Percentiles rank a stretch among this genome's conserved stretches.
phyloP scores from a whole-genome alignment of 1,140 invertebrate genomes.

The Zaprionus camerounensis region DNA sequence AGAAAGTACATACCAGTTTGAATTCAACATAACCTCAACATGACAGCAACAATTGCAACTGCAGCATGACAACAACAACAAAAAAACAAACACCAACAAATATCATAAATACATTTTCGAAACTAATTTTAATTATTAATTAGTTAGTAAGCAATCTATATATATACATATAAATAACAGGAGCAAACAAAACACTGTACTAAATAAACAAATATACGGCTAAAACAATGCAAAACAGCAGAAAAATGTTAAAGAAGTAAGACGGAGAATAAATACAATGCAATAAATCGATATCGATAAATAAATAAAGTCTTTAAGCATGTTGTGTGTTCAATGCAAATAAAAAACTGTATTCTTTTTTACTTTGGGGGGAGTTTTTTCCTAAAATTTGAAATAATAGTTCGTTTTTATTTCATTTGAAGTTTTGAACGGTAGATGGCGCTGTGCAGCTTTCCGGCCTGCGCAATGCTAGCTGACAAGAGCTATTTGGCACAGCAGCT shows the following conservation, averaged over 20 bases:
- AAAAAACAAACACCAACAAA: conserved; percentile 27
- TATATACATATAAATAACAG: conserved; percentile 39
- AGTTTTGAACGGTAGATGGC: conserved; percentile 18
- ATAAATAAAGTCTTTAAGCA: conserved; percentile 81
- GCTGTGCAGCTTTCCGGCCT: not conserved
- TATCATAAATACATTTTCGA: conserved; percentile 57
- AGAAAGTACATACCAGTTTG: conserved; percentile 14
- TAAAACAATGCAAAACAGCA: conserved; percentile 48
- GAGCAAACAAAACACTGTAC: conserved; percentile 55
- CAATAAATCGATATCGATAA: conserved; percentile 79
- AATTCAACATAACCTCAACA: conserved; percentile 47
- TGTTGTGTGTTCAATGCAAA: conserved; percentile 81
- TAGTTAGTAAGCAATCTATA: conserved; percentile 69
- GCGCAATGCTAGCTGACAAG: conserved; percentile 5
- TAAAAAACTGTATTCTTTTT: conserved; percentile 31
- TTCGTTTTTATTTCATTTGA: not conserved
- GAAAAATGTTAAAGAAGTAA: conserved; percentile 57
- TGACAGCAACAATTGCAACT: conserved; percentile 24
- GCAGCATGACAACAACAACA: conserved; percentile 32
- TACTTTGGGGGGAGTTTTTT: not conserved
- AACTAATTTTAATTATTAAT: conserved; percentile 74
- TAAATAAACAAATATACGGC: conserved; percentile 28
- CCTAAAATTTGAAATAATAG: not conserved
- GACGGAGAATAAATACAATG: conserved; percentile 50
- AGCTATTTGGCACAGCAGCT: conserved; percentile 5